Base-by-base conservation (phyloP, 2,888 invertebrate genomes). In the Flexamia atlantica region DNA sequence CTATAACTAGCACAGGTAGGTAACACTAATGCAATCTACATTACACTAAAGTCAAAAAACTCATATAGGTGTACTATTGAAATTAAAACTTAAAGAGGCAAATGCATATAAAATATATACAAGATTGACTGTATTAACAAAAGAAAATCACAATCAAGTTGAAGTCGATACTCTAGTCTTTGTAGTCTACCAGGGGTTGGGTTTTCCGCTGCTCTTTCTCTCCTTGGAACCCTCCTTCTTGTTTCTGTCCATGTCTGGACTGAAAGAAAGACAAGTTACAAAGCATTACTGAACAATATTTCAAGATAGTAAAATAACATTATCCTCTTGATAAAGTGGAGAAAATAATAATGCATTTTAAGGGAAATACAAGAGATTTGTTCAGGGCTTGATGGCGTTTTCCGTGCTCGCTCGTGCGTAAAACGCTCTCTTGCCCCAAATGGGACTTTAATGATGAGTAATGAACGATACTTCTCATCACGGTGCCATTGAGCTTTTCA, bases 151-250 rank as follows among this genome's bases (percentile, higher is more conserved):
- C n/a, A n/a, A 9, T 7, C 25, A 60, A 60, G 23, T 5, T 25
- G 20, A 3, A 53, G n/a, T n/a, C 20, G 7, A 57, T 57, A 23
- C 25, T 23, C 57, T 23, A 3, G 20, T 10, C 4, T 53, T n/a
- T 25, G 23, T 60, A 5, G 25, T 57, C 53, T 53, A 83, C 82
- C 82, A 83, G 32, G 82, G 82, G 40, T 74, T 83, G 23, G 82
- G 82, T 57, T 83, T 81, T 32, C 82, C 70, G 7, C 70, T 32
- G 36, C 50, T 74, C 88, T 93, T 93, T 5, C 93, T 93, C 87
- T 93, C 93, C 87, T 93, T 92, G 89, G 80, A 57, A 14, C 83
- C 89, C 7, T 92, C 92, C 84, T 92, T 92, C 42, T 93, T 93
- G 83, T 93, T 93, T 28, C 50, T 36, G 7, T 46, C 76, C 50